Evolutionary conservation across 2,888 invertebrate species (phyloP).

Genomic region (Geophilus truncorum): DNA sequence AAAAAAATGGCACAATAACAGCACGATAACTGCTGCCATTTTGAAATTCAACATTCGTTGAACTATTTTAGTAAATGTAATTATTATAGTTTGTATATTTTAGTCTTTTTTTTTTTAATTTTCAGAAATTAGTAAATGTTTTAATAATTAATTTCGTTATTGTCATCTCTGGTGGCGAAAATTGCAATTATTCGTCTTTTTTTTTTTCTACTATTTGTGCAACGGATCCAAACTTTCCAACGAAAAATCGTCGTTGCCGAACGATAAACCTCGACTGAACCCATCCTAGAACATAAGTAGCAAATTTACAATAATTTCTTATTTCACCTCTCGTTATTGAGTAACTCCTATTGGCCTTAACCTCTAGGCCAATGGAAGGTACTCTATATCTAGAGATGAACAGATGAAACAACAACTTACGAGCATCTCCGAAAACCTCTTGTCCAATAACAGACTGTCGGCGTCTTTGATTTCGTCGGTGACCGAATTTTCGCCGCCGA

Average conservation of each 20-base stretch:
- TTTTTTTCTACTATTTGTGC: constrained; percentile 48
- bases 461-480: constrained; percentile 54
- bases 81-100: too few species aligned
- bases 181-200: neutral
- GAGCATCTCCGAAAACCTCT: constrained; percentile 80
- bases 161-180: neutral
- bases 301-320: neutral
- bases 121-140: neutral
- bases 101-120: neutral
- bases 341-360: too few species aligned
- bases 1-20: neutral
- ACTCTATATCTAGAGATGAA: too few species aligned
- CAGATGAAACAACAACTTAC: too few species aligned
- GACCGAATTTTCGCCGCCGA: constrained; percentile 48
- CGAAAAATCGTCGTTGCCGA: constrained; percentile 90
- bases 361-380: too few species aligned
- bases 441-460: constrained; percentile 72
- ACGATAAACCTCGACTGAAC: constrained; percentile 77
- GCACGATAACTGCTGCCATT: neutral
- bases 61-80: neutral
- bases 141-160: neutral
- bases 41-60: neutral
- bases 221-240: constrained; percentile 90
- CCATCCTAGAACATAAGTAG: constrained; percentile 65
- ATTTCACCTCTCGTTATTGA: neutral